Evolutionary conservation across 1,140 invertebrate genomes (phyloP), one percentile per base, ranked within the genome.

Genomic region (Macrotrachela quadricornifera): DNA sequence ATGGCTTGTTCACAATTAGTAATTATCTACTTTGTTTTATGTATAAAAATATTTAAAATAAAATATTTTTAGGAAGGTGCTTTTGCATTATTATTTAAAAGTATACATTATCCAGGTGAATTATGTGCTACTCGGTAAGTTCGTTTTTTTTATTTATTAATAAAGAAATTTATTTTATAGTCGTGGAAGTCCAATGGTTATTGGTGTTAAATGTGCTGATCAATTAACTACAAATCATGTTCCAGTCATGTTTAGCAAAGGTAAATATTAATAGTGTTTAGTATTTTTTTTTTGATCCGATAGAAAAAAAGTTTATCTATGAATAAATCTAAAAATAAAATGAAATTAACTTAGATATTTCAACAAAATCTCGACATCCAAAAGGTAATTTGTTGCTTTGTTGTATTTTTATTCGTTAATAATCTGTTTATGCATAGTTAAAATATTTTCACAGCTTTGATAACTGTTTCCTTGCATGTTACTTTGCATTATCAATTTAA

Each of bases 81-180:
- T 16, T 99, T 96, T 76, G 91, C 92, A 47, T 74, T 99, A 44
- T 88, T 83, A 60, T 90, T 97, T 68, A 97, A 97, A 71, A 95
- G 90, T 57, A 80, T 77, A 58, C 78, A 85, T 64, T 99, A 87
- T 64, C 91, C 91, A 1, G 87, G 86, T 49, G 87, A 99, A 74
- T 87, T 88, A 71, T 90, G 97, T 10, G 85, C 86, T 13, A 86
- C 91, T 3, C 77, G 91, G 72, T 73, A 30, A 30, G 8, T 30
- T 8, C 2, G 57, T 56, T 36, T 43, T 43, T 44, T 17, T 46
- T n/a, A 51, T 13, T 1, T 36, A 6, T 13, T 10, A 16, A 12
- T 17, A 14, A 9, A 38, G 18, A 38, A 21, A 53, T 21, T 55
- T 50, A 9, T 56, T 21, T 9, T 17, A 10, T 56, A 74, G 74